phyloP scores from a whole-genome alignment of 2,797 vertebrate species.

The Esox lucius region DNA sequence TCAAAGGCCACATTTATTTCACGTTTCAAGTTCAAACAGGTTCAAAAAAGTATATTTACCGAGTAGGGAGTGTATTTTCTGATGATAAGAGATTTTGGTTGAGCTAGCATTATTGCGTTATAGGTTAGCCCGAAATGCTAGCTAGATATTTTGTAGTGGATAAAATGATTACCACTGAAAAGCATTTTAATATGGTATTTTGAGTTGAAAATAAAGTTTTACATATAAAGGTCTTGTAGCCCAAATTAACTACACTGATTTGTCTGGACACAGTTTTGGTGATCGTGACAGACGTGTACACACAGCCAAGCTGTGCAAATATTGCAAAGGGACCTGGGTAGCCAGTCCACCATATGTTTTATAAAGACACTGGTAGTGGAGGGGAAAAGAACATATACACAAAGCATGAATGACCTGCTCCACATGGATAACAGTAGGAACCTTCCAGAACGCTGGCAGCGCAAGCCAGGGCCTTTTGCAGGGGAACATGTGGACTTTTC shows the following conservation, averaged over 20 bases:
- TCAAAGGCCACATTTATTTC: not conserved
- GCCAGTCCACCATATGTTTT: constrained; percentile 60
- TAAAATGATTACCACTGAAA: constrained; percentile 2
- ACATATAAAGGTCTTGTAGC: constrained; percentile 55
- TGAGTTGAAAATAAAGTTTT: constrained; percentile 22
- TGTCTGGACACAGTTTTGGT: constrained; percentile 67
- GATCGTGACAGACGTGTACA: constrained; percentile 75
- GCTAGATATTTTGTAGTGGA: constrained; percentile 7
- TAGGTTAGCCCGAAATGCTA: constrained; percentile 14
- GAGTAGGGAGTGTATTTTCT: no score
- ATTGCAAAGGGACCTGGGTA: constrained; percentile 57
- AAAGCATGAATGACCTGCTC: constrained; percentile 52
- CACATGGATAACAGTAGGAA: constrained; percentile 28
- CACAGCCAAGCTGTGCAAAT: constrained; percentile 79
- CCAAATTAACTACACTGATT: constrained; percentile 70
- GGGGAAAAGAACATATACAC: constrained; percentile 31
- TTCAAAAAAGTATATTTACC: not conserved
- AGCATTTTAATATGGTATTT: constrained; percentile 19
- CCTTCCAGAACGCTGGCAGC: constrained; percentile 12
- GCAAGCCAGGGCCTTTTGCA: not conserved
- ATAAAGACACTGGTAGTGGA: constrained; percentile 58
- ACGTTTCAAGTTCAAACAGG: not conserved
- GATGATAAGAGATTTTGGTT: not conserved
- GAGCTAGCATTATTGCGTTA: not conserved
- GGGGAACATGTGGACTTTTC: constrained; percentile 61